Conservation (phyloP, 2,888 invertebrate species). For the Tetragonula carbonaria region DNA sequence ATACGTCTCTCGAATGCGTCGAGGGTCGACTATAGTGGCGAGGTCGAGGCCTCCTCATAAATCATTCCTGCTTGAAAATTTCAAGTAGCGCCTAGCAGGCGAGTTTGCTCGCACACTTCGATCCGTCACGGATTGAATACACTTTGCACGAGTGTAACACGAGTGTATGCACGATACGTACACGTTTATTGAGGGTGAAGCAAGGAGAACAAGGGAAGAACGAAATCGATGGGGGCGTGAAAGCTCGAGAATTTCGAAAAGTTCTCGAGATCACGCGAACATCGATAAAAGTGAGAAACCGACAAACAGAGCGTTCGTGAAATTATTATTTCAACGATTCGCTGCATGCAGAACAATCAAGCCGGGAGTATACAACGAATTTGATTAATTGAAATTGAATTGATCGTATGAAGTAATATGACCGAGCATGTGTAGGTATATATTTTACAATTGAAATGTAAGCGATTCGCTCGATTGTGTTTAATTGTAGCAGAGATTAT, state of each 20-base stretch:
- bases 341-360: no score
- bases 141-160: background rate
- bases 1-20: slow-evolving; percentile 68
- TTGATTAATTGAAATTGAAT: background rate
- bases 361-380: background rate
- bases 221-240: slow-evolving; percentile 19
- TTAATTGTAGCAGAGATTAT: no score
- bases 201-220: slow-evolving; percentile 1
- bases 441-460: background rate
- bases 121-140: slow-evolving; percentile 24
- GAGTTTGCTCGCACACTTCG: slow-evolving; percentile 51
- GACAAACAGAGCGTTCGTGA: no score
- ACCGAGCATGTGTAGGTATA: background rate
- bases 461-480: background rate
- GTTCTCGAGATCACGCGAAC: no score
- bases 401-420: background rate
- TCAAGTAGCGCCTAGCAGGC: slow-evolving; percentile 69
- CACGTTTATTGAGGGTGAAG: background rate
- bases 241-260: slow-evolving; percentile 15
- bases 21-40: slow-evolving; percentile 68
- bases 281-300: no score
- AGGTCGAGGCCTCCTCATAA: slow-evolving; percentile 77
- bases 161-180: background rate
- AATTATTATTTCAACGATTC: no score
- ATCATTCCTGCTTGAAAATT: slow-evolving; percentile 78